A percentile compares a stretch with the other conserved stretches of the same genome.
phyloP scores from a whole-genome alignment of 2,888 invertebrate species.

The Digitonthophagus gazella region DNA sequence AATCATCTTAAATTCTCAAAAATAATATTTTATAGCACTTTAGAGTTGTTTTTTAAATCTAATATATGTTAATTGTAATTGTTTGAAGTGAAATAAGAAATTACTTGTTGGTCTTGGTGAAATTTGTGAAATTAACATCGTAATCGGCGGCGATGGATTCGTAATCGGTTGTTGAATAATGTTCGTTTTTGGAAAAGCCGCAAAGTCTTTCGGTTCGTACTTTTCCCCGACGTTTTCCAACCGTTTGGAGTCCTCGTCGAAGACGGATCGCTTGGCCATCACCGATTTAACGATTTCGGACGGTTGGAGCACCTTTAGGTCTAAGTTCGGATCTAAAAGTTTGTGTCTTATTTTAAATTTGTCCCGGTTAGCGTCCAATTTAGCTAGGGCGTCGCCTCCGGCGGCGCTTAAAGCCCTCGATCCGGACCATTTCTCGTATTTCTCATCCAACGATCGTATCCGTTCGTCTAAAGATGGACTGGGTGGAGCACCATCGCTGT shows the following conservation, averaged over 20 bases:
- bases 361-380: conserved; percentile 58
- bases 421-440: conserved; percentile 87
- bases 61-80: too few species aligned
- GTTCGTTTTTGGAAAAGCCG: conserved; percentile 42
- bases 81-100: too few species aligned
- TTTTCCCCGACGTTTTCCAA: conserved; percentile 84
- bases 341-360: conserved; percentile 65
- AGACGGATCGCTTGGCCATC: conserved; percentile 88
- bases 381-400: conserved; percentile 55
- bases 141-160: conserved; percentile 34
- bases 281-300: conserved; percentile 92
- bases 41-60: too few species aligned
- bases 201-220: conserved; percentile 68
- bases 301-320: conserved; percentile 75
- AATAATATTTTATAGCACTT: too few species aligned
- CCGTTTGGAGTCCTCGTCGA: conserved; percentile 93
- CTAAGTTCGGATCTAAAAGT: conserved; percentile 70
- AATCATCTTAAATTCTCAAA: too few species aligned
- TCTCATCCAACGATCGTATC: conserved; percentile 88
- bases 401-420: conserved; percentile 58
- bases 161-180: conserved; percentile 35
- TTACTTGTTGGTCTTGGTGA: conserved; percentile 46
- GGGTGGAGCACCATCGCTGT: conserved; percentile 65
- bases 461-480: conserved; percentile 86
- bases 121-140: too few species aligned